Conservation (phyloP, 2,888 invertebrate species). For the Drosophila picticornis region DNA sequence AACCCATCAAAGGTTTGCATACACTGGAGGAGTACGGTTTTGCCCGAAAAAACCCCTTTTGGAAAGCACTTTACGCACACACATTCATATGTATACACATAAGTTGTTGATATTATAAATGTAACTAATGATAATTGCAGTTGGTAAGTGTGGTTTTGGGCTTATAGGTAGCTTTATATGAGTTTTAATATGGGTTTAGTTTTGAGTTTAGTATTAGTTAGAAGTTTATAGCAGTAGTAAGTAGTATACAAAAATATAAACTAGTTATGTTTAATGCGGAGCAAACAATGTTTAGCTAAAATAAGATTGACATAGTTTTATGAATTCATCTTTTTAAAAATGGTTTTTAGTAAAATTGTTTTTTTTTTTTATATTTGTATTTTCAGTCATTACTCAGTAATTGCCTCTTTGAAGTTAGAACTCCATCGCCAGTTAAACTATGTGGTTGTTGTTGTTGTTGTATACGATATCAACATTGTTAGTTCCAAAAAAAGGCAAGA, state of each 20-base stretch:
- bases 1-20: constrained; percentile 6
- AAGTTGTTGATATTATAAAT: constrained; percentile 37
- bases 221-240: constrained; percentile 74
- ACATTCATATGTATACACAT: constrained; percentile 55
- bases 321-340: constrained; percentile 58
- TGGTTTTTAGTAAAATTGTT: constrained; percentile 45
- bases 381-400: constrained; percentile 88
- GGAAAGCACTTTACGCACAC: constrained; percentile 58
- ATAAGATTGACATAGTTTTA: constrained; percentile 73
- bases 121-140: constrained; percentile 56
- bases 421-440: constrained; percentile 98
- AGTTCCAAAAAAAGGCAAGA: constrained; percentile 76
- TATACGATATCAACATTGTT: constrained; percentile 76
- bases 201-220: constrained; percentile 62
- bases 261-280: constrained; percentile 79
- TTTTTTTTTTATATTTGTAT: constrained; percentile 59
- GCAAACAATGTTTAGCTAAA: constrained; percentile 82
- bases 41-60: constrained; percentile 37
- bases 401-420: constrained; percentile 98
- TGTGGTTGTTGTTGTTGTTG: constrained; percentile 74
- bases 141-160: constrained; percentile 40
- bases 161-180: constrained; percentile 48
- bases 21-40: constrained; percentile 15
- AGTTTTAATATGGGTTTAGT: constrained; percentile 55
- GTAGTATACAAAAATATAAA: constrained; percentile 77